These are phyloP conservation scores for Andrena chrysosceles DNA, from an alignment of 2,888 invertebrate genomes.

Conservation along the genomic window DNA sequence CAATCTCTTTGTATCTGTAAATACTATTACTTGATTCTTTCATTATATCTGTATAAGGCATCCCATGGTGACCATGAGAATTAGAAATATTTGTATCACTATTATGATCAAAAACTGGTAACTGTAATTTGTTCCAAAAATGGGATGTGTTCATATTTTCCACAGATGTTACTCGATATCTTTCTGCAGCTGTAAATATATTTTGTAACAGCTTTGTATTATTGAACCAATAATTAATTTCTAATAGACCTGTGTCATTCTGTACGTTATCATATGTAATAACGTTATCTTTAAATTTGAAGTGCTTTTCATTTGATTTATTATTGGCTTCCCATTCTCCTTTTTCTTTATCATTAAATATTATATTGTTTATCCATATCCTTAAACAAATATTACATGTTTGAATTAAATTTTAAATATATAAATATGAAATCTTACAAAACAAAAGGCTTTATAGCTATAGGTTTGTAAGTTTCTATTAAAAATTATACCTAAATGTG, in stretches of 20 bases:
- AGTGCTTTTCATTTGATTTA: background rate
- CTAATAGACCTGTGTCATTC: constrained; percentile 8
- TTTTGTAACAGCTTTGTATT: constrained; percentile 17
- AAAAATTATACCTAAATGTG: constrained; percentile 63
- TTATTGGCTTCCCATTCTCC: background rate
- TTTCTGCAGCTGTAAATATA: background rate
- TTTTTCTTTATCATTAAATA: constrained; percentile 47
- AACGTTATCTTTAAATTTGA: background rate
- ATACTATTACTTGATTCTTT: constrained; percentile 59
- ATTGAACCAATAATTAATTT: constrained; percentile 10
- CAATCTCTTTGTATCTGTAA: constrained; percentile 68
- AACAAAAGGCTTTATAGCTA: too few species aligned
- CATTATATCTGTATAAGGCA: constrained; percentile 27
- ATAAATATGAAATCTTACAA: background rate
- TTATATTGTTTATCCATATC: constrained; percentile 71
- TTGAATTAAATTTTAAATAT: background rate
- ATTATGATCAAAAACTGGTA: background rate
- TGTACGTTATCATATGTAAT: background rate
- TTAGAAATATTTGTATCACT: constrained; percentile 12
- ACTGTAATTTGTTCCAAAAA: constrained; percentile 21
- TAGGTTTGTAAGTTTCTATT: background rate
- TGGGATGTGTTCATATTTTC: constrained; percentile 1
- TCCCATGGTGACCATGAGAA: constrained; percentile 6
- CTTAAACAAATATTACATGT: constrained; percentile 36
- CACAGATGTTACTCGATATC: background rate